Conservation (phyloP, 2,797 vertebrate species). For the Limnodromus scolopaceus region DNA sequence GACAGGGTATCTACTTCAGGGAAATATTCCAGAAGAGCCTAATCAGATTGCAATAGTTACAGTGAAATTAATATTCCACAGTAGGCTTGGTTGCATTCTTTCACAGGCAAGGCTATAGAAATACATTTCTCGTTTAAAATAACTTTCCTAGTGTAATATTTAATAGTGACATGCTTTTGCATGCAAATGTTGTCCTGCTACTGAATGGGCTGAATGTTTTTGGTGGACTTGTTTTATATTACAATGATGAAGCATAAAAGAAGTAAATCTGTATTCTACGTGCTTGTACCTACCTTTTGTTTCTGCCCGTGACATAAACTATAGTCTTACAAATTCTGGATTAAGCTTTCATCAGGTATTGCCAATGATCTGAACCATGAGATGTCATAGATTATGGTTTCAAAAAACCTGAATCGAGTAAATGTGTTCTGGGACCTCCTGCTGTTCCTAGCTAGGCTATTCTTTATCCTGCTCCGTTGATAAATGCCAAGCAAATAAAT, state of each 20-base stretch:
- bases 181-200: background rate
- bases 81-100: background rate
- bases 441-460: constrained; percentile 3
- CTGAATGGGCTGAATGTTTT: background rate
- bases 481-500: constrained; percentile 68
- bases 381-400: constrained; percentile 51
- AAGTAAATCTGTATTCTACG: background rate
- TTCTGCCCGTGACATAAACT: background rate
- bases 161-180: background rate
- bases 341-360: constrained; percentile 40
- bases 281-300: background rate
- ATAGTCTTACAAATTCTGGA: background rate
- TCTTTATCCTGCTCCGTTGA: constrained; percentile 49
- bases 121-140: background rate
- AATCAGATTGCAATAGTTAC: background rate
- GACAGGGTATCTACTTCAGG: background rate
- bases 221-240: background rate
- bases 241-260: background rate
- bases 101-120: background rate
- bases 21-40: background rate
- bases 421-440: constrained; percentile 1
- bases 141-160: background rate
- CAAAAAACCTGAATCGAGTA: constrained; percentile 46
- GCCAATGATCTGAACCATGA: constrained; percentile 15
- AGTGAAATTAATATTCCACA: background rate